phyloP scores from a whole-genome alignment of 2,888 invertebrate species.

The Malachius bipustulatus region DNA sequence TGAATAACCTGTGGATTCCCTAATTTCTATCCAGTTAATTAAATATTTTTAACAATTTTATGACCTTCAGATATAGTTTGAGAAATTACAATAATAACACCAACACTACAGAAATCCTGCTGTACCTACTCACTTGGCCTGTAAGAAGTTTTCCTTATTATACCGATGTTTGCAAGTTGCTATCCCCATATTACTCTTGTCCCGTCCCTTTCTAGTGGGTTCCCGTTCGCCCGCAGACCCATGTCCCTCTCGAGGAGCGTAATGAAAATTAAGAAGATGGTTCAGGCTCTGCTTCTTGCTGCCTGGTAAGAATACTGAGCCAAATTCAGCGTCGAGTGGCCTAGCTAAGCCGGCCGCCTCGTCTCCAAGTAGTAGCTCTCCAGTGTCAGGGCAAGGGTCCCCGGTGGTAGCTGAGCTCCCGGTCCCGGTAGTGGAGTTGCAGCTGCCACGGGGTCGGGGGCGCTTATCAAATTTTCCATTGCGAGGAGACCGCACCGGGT shows the following conservation, averaged over 20 bases:
- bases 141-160: constrained; percentile 87
- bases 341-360: constrained; percentile 53
- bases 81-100: too few relatives aligned
- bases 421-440: constrained; percentile 40
- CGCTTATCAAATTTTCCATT: constrained; percentile 57
- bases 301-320: constrained; percentile 72
- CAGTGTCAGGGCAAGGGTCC: too few relatives aligned
- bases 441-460: constrained; percentile 54
- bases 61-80: too few relatives aligned
- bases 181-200: constrained; percentile 30
- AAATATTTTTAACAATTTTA: too few relatives aligned
- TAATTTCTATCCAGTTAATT: too few relatives aligned
- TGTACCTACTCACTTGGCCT: constrained; percentile 71
- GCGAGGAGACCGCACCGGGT: constrained; percentile 57
- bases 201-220: constrained; percentile 26
- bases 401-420: too few relatives aligned
- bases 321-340: constrained; percentile 56
- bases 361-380: constrained; percentile 55
- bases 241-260: constrained; percentile 48
- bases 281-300: constrained; percentile 87
- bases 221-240: constrained; percentile 24
- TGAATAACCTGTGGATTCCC: too few relatives aligned
- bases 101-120: background rate
- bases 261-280: constrained; percentile 88
- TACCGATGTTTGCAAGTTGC: constrained; percentile 55